Evolutionary conservation across 2,113 vertebrate species (phyloP).

Genomic region (Pagrus major): DNA sequence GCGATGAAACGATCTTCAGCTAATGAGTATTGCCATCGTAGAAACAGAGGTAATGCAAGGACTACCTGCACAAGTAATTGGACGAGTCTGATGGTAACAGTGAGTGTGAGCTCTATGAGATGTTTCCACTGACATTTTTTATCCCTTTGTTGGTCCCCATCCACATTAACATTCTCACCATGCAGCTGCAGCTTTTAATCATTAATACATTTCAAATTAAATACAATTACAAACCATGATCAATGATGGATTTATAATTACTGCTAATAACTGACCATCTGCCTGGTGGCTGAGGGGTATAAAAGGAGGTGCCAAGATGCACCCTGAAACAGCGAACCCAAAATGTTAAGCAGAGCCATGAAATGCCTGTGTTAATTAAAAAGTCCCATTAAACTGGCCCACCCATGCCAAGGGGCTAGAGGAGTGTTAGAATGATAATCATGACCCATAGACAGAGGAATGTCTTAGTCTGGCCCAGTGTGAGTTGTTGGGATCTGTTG

Average conservation of each 20-base stretch:
- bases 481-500: conserved; percentile 18
- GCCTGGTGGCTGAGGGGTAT: conserved; percentile 81
- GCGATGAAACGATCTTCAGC: conserved; percentile 34
- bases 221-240: conserved; percentile 85
- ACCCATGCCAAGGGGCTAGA: conserved; percentile 37
- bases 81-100: conserved; percentile 40
- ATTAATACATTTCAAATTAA: conserved; percentile 85
- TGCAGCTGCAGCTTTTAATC: conserved; percentile 79
- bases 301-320: conserved; percentile 62
- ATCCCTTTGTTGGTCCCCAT: conserved; percentile 58
- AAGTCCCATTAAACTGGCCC: conserved; percentile 60
- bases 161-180: conserved; percentile 71
- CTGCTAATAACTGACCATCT: conserved; percentile 90
- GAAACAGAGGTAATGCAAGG: conserved; percentile 32
- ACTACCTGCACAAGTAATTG: conserved; percentile 56
- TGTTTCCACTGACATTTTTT: conserved; percentile 52
- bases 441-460: conserved; percentile 27
- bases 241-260: conserved; percentile 88
- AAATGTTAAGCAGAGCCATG: conserved; percentile 71
- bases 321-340: conserved; percentile 72
- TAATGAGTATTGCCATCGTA: conserved; percentile 47
- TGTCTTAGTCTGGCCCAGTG: not conserved
- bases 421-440: conserved; percentile 25
- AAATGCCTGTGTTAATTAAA: conserved; percentile 70
- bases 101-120: conserved; percentile 57